A percentile compares a stretch with the other conserved stretches of the same genome.
phyloP scores from a whole-genome alignment of 2,888 invertebrate genomes.

The Plagiodera versicolora region DNA sequence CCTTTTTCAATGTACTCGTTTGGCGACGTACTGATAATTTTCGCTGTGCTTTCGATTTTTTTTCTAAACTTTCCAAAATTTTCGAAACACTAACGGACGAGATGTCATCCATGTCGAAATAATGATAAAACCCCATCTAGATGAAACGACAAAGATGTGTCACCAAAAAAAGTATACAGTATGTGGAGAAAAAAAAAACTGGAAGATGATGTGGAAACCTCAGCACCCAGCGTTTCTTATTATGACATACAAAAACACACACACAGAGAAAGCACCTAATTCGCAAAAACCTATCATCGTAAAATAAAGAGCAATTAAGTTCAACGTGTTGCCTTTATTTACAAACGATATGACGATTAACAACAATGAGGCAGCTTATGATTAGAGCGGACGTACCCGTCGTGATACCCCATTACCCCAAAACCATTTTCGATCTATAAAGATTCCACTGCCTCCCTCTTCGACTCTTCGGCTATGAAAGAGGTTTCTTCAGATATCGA shows the following conservation, averaged over 20 bases:
- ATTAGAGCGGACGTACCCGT: neutral
- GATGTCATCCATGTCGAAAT: conserved; percentile 27
- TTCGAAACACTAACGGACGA: conserved; percentile 38
- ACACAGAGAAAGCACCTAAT: too few relatives aligned
- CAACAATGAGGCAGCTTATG: neutral
- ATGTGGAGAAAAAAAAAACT: too few relatives aligned
- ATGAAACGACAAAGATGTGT: neutral
- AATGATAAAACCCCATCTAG: neutral
- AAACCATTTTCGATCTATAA: neutral
- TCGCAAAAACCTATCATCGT: too few relatives aligned
- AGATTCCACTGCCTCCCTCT: conserved; percentile 45
- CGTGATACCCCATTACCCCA: too few relatives aligned
- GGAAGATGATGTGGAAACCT: too few relatives aligned
- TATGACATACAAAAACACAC: too few relatives aligned
- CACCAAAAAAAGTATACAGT: neutral
- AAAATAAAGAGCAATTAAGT: too few relatives aligned
- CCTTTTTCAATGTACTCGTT: conserved; percentile 16
- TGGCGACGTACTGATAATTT: conserved; percentile 1
- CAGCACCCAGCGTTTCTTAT: too few relatives aligned
- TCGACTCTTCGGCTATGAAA: conserved; percentile 66
- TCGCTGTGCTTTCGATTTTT: conserved; percentile 25
- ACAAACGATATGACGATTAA: too few relatives aligned
- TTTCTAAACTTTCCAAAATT: conserved; percentile 38
- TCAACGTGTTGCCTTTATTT: too few relatives aligned
- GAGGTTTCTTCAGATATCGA: conserved; percentile 73